Base-by-base conservation (phyloP, 2,888 invertebrate species). In the Lingula anatina region DNA sequence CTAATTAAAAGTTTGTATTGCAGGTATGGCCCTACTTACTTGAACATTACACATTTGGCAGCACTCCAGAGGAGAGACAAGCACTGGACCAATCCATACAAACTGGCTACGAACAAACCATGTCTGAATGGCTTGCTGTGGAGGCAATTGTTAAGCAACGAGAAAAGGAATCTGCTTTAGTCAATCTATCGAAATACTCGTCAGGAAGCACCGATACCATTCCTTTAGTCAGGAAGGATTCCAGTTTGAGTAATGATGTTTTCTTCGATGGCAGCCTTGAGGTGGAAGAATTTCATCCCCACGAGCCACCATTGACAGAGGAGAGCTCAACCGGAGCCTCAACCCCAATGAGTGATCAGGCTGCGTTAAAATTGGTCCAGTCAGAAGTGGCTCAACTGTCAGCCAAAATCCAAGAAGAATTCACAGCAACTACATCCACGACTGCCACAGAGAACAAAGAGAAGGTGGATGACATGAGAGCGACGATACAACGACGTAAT, bases 121-220 rank as follows among this genome's bases (percentile, higher is more conserved):
- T 94, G 89, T 90, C 92, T 0, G 93, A 94, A 74, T 95, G 95
- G 95, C 76, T 92, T 52, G 91, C 92, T 0, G 90, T 94, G 0
- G 95, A 96, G 70, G 92, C 92, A 0, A 92, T 94, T 55, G 90
- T 94, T 0, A 57, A 69, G 38, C 77, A 78, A 54, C 55, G 75
- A 44, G 77, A 78, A 50, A 72, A 71, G 53, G 78, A 78, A 56
- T 86, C 85, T 39, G 88, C 89, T 53, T 90, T 90, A 0, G 86
- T 86, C 9, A 90, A 90, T 37, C 85, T 90, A 45, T 90, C 90
- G 5, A 86, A 90, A 67, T 80, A 90, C n/a, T 88, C 86, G 47
- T 85, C 86, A 20, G 89, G 88, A 66, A 77, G 76, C 53, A 71
- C 69, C 5, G 73, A 75, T 55, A 66, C 65, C 40, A 65, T 69